Evolutionary conservation across 2,888 invertebrate species (phyloP).

Genomic region (Drosophila rellima): DNA sequence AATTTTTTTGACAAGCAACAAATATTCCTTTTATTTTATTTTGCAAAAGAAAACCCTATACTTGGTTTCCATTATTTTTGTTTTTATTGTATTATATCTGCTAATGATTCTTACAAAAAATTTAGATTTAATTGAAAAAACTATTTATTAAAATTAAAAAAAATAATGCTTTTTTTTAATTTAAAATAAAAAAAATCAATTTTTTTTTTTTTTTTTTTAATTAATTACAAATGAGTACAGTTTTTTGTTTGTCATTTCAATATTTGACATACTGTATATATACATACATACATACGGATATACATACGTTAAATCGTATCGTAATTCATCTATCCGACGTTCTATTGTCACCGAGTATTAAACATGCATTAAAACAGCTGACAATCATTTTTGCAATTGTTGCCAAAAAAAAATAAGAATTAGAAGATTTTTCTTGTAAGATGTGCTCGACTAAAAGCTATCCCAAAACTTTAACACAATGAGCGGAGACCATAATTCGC

Average conservation of each 20-base stretch:
- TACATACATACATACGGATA: too few relatives aligned
- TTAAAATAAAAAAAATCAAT: too few relatives aligned
- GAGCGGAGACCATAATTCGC: background rate
- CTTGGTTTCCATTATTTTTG: background rate
- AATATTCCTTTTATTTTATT: background rate
- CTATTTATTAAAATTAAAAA: too few relatives aligned
- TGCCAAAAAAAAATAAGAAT: slow-evolving; percentile 51
- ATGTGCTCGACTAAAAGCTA: slow-evolving; percentile 2
- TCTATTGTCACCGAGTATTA: slow-evolving; percentile 56
- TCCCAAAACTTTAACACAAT: background rate
- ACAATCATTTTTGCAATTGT: slow-evolving; percentile 59
- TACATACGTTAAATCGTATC: background rate
- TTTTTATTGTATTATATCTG: background rate
- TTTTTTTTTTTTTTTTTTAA: too few relatives aligned
- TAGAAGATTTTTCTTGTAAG: background rate
- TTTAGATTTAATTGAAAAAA: background rate
- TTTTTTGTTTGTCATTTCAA: background rate
- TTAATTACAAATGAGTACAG: too few relatives aligned
- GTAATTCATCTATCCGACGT: slow-evolving; percentile 34
- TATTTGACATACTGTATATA: background rate
- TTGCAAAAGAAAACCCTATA: background rate
- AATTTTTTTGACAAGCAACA: background rate
- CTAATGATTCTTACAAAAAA: background rate
- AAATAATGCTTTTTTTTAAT: too few relatives aligned
- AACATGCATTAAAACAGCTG: slow-evolving; percentile 48